These are phyloP conservation scores for Shargacucullia verbasci DNA, from an alignment of 2,888 invertebrate species.

Conservation along the genomic window DNA sequence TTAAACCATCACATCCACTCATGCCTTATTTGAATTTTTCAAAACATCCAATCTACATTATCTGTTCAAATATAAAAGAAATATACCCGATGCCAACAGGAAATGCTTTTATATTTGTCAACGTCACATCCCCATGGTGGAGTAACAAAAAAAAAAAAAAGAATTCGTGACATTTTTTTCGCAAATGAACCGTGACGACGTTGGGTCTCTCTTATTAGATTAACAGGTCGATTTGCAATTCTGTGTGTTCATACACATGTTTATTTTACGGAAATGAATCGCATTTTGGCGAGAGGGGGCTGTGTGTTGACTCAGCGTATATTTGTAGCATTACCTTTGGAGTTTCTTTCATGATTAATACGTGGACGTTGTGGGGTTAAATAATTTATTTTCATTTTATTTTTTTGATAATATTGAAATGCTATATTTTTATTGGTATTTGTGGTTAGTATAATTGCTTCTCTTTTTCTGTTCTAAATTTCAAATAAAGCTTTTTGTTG, in stretches of 20 bases:
- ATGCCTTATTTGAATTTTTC: slow-evolving; percentile 59
- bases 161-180: slow-evolving; percentile 79
- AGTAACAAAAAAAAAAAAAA: slow-evolving; percentile 69
- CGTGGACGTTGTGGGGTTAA: slow-evolving; percentile 39
- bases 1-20: slow-evolving; percentile 51
- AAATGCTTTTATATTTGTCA: slow-evolving; percentile 88
- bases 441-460: too few species aligned
- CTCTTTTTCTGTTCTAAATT: too few species aligned
- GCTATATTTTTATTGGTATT: too few species aligned
- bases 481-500: too few species aligned
- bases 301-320: slow-evolving; percentile 80
- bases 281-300: slow-evolving; percentile 78
- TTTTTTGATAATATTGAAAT: too few species aligned
- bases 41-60: slow-evolving; percentile 80
- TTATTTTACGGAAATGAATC: slow-evolving; percentile 89
- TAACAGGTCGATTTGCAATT: slow-evolving; percentile 89
- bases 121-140: slow-evolving; percentile 78
- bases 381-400: slow-evolving; percentile 13
- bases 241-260: slow-evolving; percentile 85
- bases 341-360: slow-evolving; percentile 48
- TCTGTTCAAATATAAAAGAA: slow-evolving; percentile 81
- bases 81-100: slow-evolving; percentile 75
- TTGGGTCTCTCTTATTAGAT: slow-evolving; percentile 85
- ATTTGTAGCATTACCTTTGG: slow-evolving; percentile 63
- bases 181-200: slow-evolving; percentile 86